phyloP scores from a whole-genome alignment of 2,797 vertebrate species.

The Microctenopoma steveboyesi region DNA sequence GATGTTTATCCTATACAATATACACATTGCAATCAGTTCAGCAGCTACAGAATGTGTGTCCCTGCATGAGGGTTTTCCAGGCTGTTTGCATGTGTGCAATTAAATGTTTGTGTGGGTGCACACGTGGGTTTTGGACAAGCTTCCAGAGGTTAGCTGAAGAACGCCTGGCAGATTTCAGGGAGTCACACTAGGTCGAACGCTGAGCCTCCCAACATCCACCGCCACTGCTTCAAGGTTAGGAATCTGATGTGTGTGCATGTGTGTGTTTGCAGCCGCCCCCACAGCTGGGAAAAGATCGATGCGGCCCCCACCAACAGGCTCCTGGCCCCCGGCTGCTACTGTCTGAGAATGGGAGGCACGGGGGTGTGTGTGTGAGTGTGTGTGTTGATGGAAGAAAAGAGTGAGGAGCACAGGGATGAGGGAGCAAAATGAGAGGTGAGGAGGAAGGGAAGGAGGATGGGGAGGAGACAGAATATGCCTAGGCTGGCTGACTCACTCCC shows the following conservation, averaged over 20 bases:
- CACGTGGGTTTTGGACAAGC: slow-evolving; percentile 48
- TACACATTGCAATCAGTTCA: slow-evolving; percentile 11
- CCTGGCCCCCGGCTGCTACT: slow-evolving; percentile 73
- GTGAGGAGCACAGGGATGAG: slow-evolving; percentile 53
- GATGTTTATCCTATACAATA: background rate
- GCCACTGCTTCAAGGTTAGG: slow-evolving; percentile 60
- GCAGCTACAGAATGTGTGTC: background rate
- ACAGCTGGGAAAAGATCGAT: slow-evolving; percentile 79
- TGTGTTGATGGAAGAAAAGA: slow-evolving; percentile 57
- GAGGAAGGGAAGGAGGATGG: slow-evolving; percentile 36
- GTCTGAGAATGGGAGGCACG: slow-evolving; percentile 73
- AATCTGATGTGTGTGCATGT: slow-evolving; percentile 42
- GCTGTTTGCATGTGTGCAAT: slow-evolving; percentile 25
- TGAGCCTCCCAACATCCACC: slow-evolving; percentile 50
- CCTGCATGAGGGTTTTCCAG: slow-evolving; percentile 14
- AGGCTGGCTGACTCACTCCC: slow-evolving; percentile 76
- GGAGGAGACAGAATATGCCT: slow-evolving; percentile 61
- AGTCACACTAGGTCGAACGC: slow-evolving; percentile 56
- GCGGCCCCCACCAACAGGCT: slow-evolving; percentile 73
- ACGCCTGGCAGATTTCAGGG: slow-evolving; percentile 55
- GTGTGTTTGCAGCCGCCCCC: slow-evolving; percentile 70
- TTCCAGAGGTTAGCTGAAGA: slow-evolving; percentile 53
- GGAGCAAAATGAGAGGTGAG: slow-evolving; percentile 66
- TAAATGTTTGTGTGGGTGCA: slow-evolving; percentile 50
- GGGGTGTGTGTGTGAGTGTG: slow-evolving; percentile 12